A percentile compares a stretch with the other conserved stretches of the same genome.
Evolutionary conservation across 2,888 invertebrate species (phyloP).

Genomic region (Sinopyrophorus schimmeli): DNA sequence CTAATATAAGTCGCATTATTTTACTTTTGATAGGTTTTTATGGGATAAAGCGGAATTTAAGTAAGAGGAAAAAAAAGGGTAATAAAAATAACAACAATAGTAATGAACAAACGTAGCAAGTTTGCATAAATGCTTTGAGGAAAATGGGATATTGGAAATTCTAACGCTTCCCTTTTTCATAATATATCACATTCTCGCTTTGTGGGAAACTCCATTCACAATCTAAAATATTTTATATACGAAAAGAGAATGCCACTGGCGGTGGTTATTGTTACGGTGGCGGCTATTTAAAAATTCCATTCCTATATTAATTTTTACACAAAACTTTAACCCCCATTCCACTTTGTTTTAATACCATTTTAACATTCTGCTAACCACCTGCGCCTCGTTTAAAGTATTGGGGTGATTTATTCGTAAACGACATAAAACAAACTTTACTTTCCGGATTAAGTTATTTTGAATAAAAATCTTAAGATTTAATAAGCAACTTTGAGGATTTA

Average conservation of each 20-base stretch:
- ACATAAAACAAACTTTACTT: too few species aligned
- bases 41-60: conserved; percentile 23
- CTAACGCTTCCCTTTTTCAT: conserved; percentile 23
- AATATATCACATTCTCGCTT: conserved; percentile 32
- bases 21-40: conserved; percentile 18
- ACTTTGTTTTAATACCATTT: not conserved
- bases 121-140: conserved; percentile 35
- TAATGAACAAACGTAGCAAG: too few species aligned
- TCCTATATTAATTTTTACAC: conserved; percentile 27
- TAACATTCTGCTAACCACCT: too few species aligned
- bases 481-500: too few species aligned
- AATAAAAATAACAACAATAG: conserved; percentile 37
- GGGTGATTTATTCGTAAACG: too few species aligned
- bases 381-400: too few species aligned
- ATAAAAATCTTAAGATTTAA: too few species aligned
- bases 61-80: conserved; percentile 20
- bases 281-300: conserved; percentile 29
- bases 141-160: conserved; percentile 28
- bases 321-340: conserved; percentile 4
- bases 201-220: conserved; percentile 22
- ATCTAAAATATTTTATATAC: conserved; percentile 24
- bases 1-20: conserved; percentile 23
- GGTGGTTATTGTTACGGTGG: too few species aligned
- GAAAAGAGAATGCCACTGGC: too few species aligned
- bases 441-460: too few species aligned